A percentile compares a stretch with the other conserved stretches of the same genome.
phyloP scores from a whole-genome alignment of 1,140 invertebrate species.

The Grapholita molesta region DNA sequence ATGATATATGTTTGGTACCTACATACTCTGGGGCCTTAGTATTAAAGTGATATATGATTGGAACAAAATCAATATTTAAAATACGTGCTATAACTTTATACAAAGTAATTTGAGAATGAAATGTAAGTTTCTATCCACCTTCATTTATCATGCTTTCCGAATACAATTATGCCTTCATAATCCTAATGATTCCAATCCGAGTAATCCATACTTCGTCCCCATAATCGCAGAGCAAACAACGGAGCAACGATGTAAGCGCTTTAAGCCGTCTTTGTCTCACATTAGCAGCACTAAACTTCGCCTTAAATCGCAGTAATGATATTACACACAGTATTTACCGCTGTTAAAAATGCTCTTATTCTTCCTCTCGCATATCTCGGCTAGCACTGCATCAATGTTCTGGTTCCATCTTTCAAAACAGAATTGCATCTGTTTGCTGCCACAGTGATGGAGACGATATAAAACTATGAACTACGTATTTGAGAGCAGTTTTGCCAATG shows the following conservation, averaged over 20 bases:
- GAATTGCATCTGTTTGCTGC: too few relatives aligned
- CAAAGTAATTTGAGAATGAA: too few relatives aligned
- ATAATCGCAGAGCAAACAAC: conserved; percentile 7
- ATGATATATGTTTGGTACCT: not conserved
- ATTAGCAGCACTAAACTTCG: conserved; percentile 13
- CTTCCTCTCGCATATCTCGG: too few relatives aligned
- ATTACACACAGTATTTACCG: not conserved
- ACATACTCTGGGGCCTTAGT: not conserved
- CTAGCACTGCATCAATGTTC: too few relatives aligned
- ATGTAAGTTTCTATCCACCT: too few relatives aligned
- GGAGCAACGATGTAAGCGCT: conserved; percentile 3
- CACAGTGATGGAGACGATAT: too few relatives aligned
- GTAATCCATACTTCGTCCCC: not conserved
- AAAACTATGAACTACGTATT: too few relatives aligned
- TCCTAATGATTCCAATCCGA: not conserved
- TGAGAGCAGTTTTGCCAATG: too few relatives aligned
- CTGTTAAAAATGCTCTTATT: not conserved
- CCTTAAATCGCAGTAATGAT: not conserved
- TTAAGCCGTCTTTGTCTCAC: not conserved
- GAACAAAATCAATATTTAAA: not conserved
- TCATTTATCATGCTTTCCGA: not conserved
- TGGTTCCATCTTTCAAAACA: too few relatives aligned
- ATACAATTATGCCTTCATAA: not conserved
- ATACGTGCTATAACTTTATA: too few relatives aligned
- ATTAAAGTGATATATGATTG: not conserved